A percentile compares a stretch with the other conserved stretches of the same genome.
Evolutionary conservation across 92 coral and sea anemone genomes (phyloP).

Genomic region (Heliopora coerulea): DNA sequence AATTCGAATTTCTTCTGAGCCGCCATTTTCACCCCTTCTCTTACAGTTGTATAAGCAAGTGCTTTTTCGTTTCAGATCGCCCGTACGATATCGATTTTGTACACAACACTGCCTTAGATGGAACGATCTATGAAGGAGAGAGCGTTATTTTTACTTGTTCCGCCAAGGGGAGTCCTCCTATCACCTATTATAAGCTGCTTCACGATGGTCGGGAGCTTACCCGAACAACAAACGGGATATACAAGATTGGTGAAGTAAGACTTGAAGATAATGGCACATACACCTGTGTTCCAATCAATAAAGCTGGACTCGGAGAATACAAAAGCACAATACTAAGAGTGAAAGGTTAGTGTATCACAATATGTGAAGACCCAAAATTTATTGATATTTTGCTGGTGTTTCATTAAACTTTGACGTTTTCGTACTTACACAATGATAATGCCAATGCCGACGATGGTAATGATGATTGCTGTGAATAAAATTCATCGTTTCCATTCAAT

Average conservation of each 20-base stretch:
- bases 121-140: constrained; percentile 30
- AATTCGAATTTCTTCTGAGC: too few species aligned
- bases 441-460: too few species aligned
- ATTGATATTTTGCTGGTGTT: not conserved
- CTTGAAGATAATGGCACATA: constrained; percentile 29
- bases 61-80: constrained; percentile 11
- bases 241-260: constrained; percentile 9
- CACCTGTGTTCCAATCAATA: constrained; percentile 23
- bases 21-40: not conserved
- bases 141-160: constrained; percentile 24
- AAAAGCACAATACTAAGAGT: constrained; percentile 1
- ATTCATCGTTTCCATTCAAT: too few species aligned
- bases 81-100: constrained; percentile 24
- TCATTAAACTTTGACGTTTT: not conserved
- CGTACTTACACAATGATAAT: too few species aligned
- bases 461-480: too few species aligned
- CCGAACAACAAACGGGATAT: constrained; percentile 5
- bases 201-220: constrained; percentile 13
- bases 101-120: constrained; percentile 38
- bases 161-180: constrained; percentile 33
- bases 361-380: too few species aligned
- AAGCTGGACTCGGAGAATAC: constrained; percentile 34
- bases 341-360: not conserved
- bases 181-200: constrained; percentile 18
- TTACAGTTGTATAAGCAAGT: not conserved